These are phyloP conservation scores for Rhamphomyia laevipes DNA, from an alignment of 2,888 invertebrate species.

Conservation along the genomic window DNA sequence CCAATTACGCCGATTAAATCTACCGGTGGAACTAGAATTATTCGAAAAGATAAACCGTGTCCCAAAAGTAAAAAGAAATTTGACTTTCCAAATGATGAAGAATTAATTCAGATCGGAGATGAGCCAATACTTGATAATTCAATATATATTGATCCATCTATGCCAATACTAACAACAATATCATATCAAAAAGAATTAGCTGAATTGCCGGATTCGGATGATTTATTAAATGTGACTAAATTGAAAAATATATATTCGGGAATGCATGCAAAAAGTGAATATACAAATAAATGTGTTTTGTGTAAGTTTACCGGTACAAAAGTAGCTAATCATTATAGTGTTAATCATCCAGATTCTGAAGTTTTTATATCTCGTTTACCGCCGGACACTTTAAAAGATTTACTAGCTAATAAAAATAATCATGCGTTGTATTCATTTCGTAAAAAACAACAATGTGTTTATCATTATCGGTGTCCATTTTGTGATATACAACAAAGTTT, in stretches of 20 bases:
- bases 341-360: conserved; percentile 24
- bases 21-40: conserved; percentile 9
- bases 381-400: conserved; percentile 19
- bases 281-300: conserved; percentile 20
- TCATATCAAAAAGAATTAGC: background rate
- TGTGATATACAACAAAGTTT: conserved; percentile 22
- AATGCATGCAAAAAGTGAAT: conserved; percentile 28
- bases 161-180: too few relatives aligned
- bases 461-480: conserved; percentile 41
- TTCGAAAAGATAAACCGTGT: conserved; percentile 4
- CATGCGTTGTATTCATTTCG: conserved; percentile 14
- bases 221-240: background rate
- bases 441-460: conserved; percentile 45
- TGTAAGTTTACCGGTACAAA: conserved; percentile 17
- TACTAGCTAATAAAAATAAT: conserved; percentile 17
- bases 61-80: conserved; percentile 11
- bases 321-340: conserved; percentile 32
- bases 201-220: too few relatives aligned
- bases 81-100: background rate
- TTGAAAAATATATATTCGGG: conserved; percentile 19
- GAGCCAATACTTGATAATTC: background rate
- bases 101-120: background rate
- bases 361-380: conserved; percentile 26
- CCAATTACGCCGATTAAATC: conserved; percentile 21
- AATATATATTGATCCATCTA: too few relatives aligned